Conservation (phyloP, 2,888 invertebrate species). For the Nipponacmea schrenckii region DNA sequence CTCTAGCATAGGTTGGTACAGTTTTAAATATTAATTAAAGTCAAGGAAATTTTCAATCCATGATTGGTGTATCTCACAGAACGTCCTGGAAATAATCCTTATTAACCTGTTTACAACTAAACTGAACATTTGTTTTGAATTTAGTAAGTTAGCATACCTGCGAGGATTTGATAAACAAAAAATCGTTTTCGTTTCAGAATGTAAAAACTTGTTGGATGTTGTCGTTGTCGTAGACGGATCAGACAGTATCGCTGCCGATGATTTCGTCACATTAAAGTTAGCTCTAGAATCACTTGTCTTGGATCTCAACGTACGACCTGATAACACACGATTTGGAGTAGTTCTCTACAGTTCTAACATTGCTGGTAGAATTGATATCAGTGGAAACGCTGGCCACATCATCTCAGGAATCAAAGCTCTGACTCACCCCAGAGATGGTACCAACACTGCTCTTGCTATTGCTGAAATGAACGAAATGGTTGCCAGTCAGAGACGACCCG, state of each 20-base stretch:
- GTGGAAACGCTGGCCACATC: constrained; percentile 24
- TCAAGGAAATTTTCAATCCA: too few relatives aligned
- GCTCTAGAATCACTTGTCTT: not conserved
- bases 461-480: constrained; percentile 37
- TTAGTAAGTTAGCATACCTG: too few relatives aligned
- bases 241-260: not conserved
- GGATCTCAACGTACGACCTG: not conserved
- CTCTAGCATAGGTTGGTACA: too few relatives aligned
- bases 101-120: too few relatives aligned
- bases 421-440: constrained; percentile 35
- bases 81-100: too few relatives aligned
- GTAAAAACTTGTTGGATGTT: not conserved
- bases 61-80: too few relatives aligned
- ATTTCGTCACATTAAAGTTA: not conserved
- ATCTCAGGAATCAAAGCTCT: constrained; percentile 24
- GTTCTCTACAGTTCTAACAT: constrained; percentile 39
- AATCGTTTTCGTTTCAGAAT: not conserved
- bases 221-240: not conserved
- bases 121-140: too few relatives aligned
- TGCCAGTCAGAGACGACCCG: constrained; percentile 28
- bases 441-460: constrained; percentile 41
- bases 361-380: constrained; percentile 32
- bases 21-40: too few relatives aligned
- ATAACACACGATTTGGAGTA: constrained; percentile 30
- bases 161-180: too few relatives aligned